phyloP scores from a whole-genome alignment of 2,888 invertebrate genomes.

The Eurytoma californica region DNA sequence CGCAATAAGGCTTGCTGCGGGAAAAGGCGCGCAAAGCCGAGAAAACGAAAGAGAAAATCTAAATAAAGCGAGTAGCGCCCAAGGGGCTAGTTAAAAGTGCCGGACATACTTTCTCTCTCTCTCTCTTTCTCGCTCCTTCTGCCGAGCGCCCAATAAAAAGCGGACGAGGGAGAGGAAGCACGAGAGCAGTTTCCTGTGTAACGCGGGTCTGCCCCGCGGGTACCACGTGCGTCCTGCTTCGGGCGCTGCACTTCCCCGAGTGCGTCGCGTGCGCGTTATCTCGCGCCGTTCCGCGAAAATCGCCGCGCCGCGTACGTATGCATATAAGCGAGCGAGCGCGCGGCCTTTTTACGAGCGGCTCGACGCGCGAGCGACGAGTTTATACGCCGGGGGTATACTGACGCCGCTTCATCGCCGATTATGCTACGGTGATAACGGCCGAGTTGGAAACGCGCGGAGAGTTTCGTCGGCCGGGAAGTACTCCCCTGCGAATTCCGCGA shows the following conservation, averaged over 20 bases:
- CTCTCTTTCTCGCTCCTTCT: background rate
- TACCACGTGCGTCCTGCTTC: conserved; percentile 3
- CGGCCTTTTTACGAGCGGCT: too few relatives aligned
- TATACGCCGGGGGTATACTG: too few relatives aligned
- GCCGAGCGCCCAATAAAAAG: conserved; percentile 12
- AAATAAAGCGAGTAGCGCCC: conserved; percentile 34
- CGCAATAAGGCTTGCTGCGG: conserved; percentile 1
- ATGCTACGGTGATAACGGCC: too few relatives aligned
- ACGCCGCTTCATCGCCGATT: too few relatives aligned
- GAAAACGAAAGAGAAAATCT: conserved; percentile 29
- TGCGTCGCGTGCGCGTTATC: conserved; percentile 15
- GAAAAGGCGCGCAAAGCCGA: conserved; percentile 15
- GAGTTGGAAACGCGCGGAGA: too few relatives aligned
- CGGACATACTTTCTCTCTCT: background rate
- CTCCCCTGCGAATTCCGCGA: too few relatives aligned
- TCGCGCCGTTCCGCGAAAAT: too few relatives aligned
- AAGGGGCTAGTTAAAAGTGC: conserved; percentile 11
- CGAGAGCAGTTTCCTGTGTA: background rate
- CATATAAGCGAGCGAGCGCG: too few relatives aligned
- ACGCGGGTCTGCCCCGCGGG: conserved; percentile 16
- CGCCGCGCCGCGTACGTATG: too few relatives aligned
- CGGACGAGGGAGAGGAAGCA: conserved; percentile 7
- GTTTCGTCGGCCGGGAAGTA: too few relatives aligned
- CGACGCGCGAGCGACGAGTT: too few relatives aligned
- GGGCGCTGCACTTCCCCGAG: background rate